phyloP scores from a whole-genome alignment of 1,140 invertebrate genomes.

The Oryctes rhinoceros region DNA sequence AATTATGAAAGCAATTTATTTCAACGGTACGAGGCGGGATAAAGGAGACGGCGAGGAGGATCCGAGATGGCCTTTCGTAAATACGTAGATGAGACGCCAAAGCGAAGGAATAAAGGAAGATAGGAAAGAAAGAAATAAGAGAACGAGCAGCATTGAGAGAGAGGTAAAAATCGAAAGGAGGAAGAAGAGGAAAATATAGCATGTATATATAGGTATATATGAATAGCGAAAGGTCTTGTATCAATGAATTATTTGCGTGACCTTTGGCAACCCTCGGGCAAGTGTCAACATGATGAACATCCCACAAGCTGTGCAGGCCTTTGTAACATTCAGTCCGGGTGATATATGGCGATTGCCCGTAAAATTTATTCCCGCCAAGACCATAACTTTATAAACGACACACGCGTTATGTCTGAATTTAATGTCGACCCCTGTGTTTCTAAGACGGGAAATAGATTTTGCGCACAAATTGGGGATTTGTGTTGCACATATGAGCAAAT shows the following conservation, averaged over 20 bases:
- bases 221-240: conserved; percentile 21
- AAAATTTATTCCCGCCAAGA: conserved; percentile 1
- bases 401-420: background rate
- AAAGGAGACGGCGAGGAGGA: conserved; percentile 7
- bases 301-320: conserved; percentile 16
- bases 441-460: background rate
- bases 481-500: too few species aligned
- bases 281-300: conserved; percentile 21
- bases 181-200: background rate
- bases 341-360: conserved; percentile 13
- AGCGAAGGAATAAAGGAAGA: background rate
- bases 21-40: conserved; percentile 2
- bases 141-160: background rate
- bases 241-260: conserved; percentile 22
- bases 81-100: background rate
- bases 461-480: too few species aligned
- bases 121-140: background rate
- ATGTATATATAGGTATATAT: background rate
- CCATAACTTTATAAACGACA: conserved; percentile 4
- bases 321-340: conserved; percentile 14
- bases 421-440: background rate
- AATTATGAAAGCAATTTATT: conserved; percentile 20
- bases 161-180: background rate
- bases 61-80: background rate
- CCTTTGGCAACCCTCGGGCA: conserved; percentile 19